Evolutionary conservation across 2,888 invertebrate genomes (phyloP), one percentile per base, ranked within the genome.

Genomic region (Lasioglossum villosulum): DNA sequence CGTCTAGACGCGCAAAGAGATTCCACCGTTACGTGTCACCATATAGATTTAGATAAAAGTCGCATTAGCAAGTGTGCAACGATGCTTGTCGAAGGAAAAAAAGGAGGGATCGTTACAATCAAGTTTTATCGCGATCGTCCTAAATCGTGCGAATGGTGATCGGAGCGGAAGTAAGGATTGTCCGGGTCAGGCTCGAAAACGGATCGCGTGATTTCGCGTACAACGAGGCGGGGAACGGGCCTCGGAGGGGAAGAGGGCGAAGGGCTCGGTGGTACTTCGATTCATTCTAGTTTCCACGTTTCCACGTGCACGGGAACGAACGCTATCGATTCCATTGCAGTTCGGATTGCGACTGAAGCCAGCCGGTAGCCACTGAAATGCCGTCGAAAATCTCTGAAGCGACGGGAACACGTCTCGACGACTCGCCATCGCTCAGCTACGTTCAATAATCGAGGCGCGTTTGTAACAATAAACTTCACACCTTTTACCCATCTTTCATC

Each of bases 291-390:
- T 75, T 88, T 77, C 75, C 73, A 81, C 81, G 75, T 86, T 88
- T 86, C 76, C 86, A 86, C 86, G 83, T 89, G 86, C 76, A 87
- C 82, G 78, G 82, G 83, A 77, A 83, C 84, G 84, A 86, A 77
- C 75, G 86, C 83, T 93, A 93, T 93, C 87, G 92, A 93, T 93
- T 93, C 85, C 89, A 79, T 87, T 92, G 93, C 92, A 92, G 92
- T 87, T 91, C 85, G 82, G 87, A 91, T 88, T 88, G 91, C 89
- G 88, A 88, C 86, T 73, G 80, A 82, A 89, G 72, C 75, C 77
- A 83, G 82, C 83, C 72, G 79, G 78, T 45, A 77, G 79, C 75
- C 77, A 66, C 45, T 88, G 78, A 82, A 86, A 81, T 80, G 75
- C 27, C 77, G 72, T 52, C 71, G 27, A 45, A 45, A 48, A 63